These are phyloP conservation scores for Daktulosphaira vitifoliae DNA, from an alignment of 1,140 invertebrate species.

Conservation along the genomic window DNA sequence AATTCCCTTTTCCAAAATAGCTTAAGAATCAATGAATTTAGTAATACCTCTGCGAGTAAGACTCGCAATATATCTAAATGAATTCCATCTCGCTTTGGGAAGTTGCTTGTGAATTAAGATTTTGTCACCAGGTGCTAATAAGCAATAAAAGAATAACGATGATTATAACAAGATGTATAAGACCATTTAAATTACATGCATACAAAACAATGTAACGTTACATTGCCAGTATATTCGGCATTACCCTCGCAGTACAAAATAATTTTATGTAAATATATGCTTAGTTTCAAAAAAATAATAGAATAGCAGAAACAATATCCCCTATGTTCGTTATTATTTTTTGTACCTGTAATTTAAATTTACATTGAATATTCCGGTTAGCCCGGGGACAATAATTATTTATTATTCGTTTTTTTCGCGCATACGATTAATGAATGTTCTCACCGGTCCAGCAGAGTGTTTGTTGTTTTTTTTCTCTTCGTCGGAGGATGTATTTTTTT, in stretches of 20 bases:
- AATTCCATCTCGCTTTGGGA: too few relatives aligned
- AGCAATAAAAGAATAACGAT: too few relatives aligned
- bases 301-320: slow-evolving; percentile 24
- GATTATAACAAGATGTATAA: too few relatives aligned
- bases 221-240: too few relatives aligned
- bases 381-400: slow-evolving; percentile 32
- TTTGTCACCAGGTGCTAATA: too few relatives aligned
- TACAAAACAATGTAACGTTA: too few relatives aligned
- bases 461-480: slow-evolving; percentile 7
- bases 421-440: slow-evolving; percentile 32
- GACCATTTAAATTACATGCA: too few relatives aligned
- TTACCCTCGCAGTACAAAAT: slow-evolving; percentile 1
- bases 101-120: too few relatives aligned
- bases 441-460: slow-evolving; percentile 20
- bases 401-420: slow-evolving; percentile 25
- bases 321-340: neutral
- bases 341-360: neutral
- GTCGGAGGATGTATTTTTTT: slow-evolving; percentile 4
- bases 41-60: too few relatives aligned
- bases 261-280: slow-evolving; percentile 31
- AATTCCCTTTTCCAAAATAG: too few relatives aligned
- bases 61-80: too few relatives aligned
- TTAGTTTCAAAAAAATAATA: neutral
- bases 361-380: neutral
- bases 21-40: too few relatives aligned